These are phyloP conservation scores for Beaufortia kweichowensis DNA, from an alignment of 2,113 vertebrate genomes.

Conservation along the genomic window DNA sequence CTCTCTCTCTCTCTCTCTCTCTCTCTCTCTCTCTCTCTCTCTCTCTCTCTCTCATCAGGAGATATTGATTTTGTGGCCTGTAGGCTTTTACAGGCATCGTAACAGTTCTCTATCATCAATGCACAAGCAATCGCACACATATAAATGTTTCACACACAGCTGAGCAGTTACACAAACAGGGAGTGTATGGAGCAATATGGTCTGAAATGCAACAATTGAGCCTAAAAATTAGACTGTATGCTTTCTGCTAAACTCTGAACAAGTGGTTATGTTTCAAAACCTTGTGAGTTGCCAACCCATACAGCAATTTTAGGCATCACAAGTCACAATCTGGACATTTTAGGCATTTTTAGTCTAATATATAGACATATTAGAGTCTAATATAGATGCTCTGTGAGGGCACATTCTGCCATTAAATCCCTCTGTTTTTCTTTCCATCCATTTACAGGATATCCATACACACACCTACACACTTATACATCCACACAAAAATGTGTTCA, in stretches of 20 bases:
- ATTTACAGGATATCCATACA: slow-evolving; percentile 20
- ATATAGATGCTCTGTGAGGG: slow-evolving; percentile 21
- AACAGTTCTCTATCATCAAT: slow-evolving; percentile 45
- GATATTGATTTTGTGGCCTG: slow-evolving; percentile 69
- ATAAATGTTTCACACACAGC: neutral
- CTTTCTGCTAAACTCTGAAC: too few relatives aligned
- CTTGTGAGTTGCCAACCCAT: too few relatives aligned
- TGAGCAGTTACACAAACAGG: neutral
- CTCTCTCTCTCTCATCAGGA: slow-evolving; percentile 61
- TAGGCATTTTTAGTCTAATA: neutral
- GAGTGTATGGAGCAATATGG: neutral
- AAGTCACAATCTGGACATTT: neutral
- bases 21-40: neutral
- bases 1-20: neutral
- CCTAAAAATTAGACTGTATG: too few relatives aligned
- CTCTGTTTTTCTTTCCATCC: slow-evolving; percentile 11
- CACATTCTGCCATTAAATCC: neutral
- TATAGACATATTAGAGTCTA: neutral
- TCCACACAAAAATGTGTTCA: slow-evolving; percentile 2
- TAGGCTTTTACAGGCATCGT: slow-evolving; percentile 73
- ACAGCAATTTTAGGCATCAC: too few relatives aligned
- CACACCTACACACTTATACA: slow-evolving; percentile 27
- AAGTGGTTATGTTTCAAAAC: too few relatives aligned
- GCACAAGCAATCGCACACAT: slow-evolving; percentile 6
- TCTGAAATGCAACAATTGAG: too few relatives aligned